These are phyloP conservation scores for Thera obeliscata DNA, from an alignment of 2,888 invertebrate species.

Conservation along the genomic window DNA sequence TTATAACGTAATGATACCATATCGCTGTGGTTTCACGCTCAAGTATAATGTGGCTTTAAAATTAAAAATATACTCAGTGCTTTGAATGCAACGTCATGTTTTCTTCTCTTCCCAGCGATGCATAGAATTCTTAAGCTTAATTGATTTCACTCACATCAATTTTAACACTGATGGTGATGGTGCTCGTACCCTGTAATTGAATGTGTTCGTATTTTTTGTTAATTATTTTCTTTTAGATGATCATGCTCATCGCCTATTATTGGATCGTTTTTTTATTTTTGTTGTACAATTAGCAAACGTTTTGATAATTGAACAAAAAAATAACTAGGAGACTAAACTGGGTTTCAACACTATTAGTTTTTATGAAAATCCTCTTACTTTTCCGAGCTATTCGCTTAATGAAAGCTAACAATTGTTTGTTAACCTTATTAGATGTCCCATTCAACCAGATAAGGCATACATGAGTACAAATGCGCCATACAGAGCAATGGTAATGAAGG, in stretches of 20 bases:
- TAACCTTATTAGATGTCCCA: conserved; percentile 25
- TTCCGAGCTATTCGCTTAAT: conserved; percentile 14
- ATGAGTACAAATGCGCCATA: conserved; percentile 39
- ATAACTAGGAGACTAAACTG: background rate
- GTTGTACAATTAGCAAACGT: conserved; percentile 8
- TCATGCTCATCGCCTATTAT: conserved; percentile 12
- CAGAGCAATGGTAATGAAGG: conserved; percentile 43
- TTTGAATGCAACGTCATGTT: conserved; percentile 11
- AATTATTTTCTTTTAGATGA: conserved; percentile 29
- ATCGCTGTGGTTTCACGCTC: conserved; percentile 39
- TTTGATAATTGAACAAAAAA: background rate
- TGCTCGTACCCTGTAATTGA: conserved; percentile 43
- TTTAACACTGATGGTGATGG: conserved; percentile 37
- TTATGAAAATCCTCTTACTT: conserved; percentile 9
- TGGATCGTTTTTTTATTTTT: conserved; percentile 31
- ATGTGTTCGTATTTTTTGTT: conserved; percentile 32
- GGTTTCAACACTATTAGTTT: background rate
- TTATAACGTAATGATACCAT: conserved; percentile 62
- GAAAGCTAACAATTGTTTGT: conserved; percentile 23
- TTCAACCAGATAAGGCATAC: conserved; percentile 35
- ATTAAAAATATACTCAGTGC: conserved; percentile 13
- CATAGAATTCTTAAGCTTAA: conserved; percentile 1
- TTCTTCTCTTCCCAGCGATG: conserved; percentile 8
- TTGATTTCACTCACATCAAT: conserved; percentile 37
- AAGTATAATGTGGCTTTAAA: conserved; percentile 28